Percentiles rank a stretch among this genome's conserved stretches.
phyloP scores from a whole-genome alignment of 2,113 vertebrate species.

The Nettapus auritus region DNA sequence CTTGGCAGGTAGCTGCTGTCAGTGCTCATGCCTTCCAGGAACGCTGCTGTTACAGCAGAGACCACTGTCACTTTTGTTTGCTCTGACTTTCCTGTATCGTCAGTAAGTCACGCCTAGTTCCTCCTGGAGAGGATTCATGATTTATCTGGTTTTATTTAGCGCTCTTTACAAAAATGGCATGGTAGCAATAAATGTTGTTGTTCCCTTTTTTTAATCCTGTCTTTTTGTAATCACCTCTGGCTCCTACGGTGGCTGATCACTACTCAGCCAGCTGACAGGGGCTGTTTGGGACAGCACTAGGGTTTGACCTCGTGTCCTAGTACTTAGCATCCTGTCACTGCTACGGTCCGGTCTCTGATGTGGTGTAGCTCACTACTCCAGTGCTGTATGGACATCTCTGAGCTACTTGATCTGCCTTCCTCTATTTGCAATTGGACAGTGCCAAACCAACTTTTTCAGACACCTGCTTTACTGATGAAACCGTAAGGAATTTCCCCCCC shows the following conservation, averaged over 20 bases:
- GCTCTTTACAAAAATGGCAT: neutral
- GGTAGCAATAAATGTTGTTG: neutral
- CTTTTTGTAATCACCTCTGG: neutral
- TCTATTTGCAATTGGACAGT: neutral
- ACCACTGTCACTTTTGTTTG: conserved; percentile 6
- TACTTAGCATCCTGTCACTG: neutral
- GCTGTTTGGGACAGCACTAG: neutral
- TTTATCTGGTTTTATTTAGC: neutral
- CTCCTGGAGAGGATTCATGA: neutral
- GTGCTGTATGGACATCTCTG: neutral
- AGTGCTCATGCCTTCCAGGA: conserved; percentile 10
- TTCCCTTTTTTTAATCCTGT: neutral
- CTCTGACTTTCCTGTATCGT: neutral
- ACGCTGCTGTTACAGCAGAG: neutral
- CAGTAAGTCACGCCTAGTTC: neutral
- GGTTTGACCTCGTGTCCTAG: neutral
- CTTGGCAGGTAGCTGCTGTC: neutral
- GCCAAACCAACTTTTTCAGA: neutral
- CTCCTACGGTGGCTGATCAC: neutral
- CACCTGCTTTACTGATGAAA: neutral
- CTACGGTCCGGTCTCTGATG: neutral
- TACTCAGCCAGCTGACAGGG: neutral
- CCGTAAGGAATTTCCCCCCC: neutral
- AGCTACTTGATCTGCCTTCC: neutral
- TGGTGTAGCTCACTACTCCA: neutral